Evolutionary conservation across 2,888 invertebrate species (phyloP).

Genomic region (Aspidiotus rigidus): DNA sequence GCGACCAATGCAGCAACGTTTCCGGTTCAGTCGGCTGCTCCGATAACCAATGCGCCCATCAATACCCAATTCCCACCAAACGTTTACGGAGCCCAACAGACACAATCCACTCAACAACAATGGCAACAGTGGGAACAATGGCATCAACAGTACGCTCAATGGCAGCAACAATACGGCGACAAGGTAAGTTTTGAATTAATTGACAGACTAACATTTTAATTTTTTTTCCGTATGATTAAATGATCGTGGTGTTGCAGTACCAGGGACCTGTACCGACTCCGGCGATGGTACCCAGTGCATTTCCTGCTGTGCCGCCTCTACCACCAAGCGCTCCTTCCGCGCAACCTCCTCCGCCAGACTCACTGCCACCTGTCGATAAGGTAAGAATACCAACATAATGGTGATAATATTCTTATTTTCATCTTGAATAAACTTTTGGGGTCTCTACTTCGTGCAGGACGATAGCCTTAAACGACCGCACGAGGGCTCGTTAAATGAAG

Average conservation of each 20-base stretch:
- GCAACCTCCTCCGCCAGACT: slow-evolving; percentile 42
- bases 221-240: neutral
- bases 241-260: neutral
- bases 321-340: slow-evolving; percentile 39
- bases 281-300: neutral
- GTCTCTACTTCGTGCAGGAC: slow-evolving; percentile 11
- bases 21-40: neutral
- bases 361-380: slow-evolving; percentile 21
- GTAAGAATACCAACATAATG: neutral
- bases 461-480: slow-evolving; percentile 11
- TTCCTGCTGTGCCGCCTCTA: slow-evolving; percentile 38
- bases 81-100: slow-evolving; percentile 5
- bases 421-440: neutral
- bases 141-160: slow-evolving; percentile 44
- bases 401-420: neutral
- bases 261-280: slow-evolving; percentile 17
- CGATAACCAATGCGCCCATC: neutral
- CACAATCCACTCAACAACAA: slow-evolving; percentile 42
- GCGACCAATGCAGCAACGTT: neutral
- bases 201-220: neutral
- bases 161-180: slow-evolving; percentile 62
- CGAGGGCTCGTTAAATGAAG: slow-evolving; percentile 20
- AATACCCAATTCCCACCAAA: slow-evolving; percentile 1
- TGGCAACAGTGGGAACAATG: slow-evolving; percentile 71
- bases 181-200: slow-evolving; percentile 48